Base-by-base conservation (phyloP, 2,113 vertebrate genomes). In the Oncorhynchus tshawytscha region DNA sequence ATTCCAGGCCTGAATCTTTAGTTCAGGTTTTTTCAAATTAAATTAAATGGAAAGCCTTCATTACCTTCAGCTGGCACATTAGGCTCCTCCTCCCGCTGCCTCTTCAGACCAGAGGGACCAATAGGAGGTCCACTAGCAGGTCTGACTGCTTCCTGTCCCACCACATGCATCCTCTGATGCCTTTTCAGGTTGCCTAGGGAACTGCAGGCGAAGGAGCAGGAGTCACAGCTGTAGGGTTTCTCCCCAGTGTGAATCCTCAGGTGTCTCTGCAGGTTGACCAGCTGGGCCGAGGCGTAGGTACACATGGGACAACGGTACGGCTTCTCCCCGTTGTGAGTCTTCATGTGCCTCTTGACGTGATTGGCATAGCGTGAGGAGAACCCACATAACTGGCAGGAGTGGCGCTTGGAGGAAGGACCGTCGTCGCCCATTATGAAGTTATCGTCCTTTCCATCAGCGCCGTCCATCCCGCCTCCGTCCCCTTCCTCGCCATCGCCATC, bases 261-360 rank as follows among this genome's bases (percentile, higher is more conserved):
- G 88, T 99, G 97, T 59, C 97, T 93, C 39, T 97, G 97, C 90
- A 99, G 94, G 94, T 99, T 99, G 73, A 98, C 97, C 87, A 99
- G 95, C 93, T 99, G 96, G 45, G 96, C 96, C 0, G 97, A 99
- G 78, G 97, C 97, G 2, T 99, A 99, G 49, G 95, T 92, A 81
- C 97, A 99, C 88, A 98, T 88, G 0, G 95, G 96, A 91, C 97
- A 99, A 70, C 95, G 94, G 1, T 94, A 99, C 0, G 97, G 96
- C 92, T 99, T 99, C 93, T 99, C 97, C 25, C 97, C 97, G 1
- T 97, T 98, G 93, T 99, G 97, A 0, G 96, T 98, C 94, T 98
- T 97, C 97, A 98, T 98, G 93, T 99, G 97, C 65, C 97, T 95
- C 90, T 97, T 98, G 77, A 98, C 95, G 54, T 99, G 97, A 92